Base-by-base conservation (phyloP, 2,888 invertebrate species). In the Apamea monoglypha region DNA sequence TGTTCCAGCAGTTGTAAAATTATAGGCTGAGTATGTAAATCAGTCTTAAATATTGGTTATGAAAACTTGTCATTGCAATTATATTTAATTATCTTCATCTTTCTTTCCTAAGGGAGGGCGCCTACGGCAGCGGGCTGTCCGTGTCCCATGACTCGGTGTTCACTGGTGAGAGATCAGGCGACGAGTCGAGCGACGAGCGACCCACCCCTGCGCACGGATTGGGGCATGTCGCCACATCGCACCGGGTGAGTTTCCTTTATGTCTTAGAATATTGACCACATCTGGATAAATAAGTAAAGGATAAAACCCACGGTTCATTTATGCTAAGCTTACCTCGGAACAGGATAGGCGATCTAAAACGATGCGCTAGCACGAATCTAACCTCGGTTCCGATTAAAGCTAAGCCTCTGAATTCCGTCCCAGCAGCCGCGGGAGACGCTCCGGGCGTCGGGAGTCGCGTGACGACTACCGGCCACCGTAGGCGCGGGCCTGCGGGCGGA, bases 81-180 rank as follows among this genome's bases (percentile, higher is more conserved):
- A 40, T 56, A 32, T 59, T 12, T 14, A 14, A 3, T 1, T 7
- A 5, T 47, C 12, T 25, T 16, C 5, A n/a, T 76, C 7, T 69
- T 74, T 74, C 0, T 61, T 78, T 70, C 80, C 77, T 1, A 94
- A 97, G 97, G 92, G 97, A 96, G 92, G 96, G 96, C 83, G 96
- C 95, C 0, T 97, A 96, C 92, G 95, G 96, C 93, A 96, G 97
- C 88, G 97, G 98, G 78, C 97, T 99, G 90, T 99, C 99, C 84
- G 98, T 99, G 91, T 99, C 99, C 40, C 99, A 99, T 95, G 99
- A 99, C 97, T 99, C 99, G 87, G 98, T 99, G 91, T 99, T 99
- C 97, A 98, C 98, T 76, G 98, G 98, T 79, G 98, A 98, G 92
- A 97, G 97, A 40, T 97, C 97, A 75, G 97, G 97, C 81, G 97